phyloP scores from a whole-genome alignment of 2,797 vertebrate species.

The Otolemur crassicaudatus region DNA sequence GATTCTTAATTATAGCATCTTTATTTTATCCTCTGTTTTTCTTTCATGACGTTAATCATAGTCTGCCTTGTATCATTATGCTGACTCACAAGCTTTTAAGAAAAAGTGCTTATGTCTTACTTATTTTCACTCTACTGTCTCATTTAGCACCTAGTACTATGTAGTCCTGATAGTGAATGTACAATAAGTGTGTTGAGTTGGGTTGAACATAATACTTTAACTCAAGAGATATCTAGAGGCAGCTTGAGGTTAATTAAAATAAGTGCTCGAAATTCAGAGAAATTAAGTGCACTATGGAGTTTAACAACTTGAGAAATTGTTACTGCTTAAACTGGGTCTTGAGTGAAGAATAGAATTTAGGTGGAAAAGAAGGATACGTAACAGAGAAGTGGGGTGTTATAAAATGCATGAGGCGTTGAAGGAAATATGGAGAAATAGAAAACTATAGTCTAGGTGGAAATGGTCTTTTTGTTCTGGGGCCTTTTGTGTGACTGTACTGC shows the following conservation, averaged over 20 bases:
- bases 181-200: conserved; percentile 48
- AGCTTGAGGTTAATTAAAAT: conserved; percentile 70
- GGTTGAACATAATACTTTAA: conserved; percentile 56
- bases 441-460: background rate
- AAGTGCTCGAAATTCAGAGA: conserved; percentile 50
- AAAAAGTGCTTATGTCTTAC: background rate
- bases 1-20: background rate
- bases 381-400: background rate
- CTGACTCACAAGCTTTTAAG: background rate
- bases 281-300: conserved; percentile 1
- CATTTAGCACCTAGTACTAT: background rate
- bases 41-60: background rate
- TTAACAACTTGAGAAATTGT: conserved; percentile 56
- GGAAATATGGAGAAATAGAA: background rate
- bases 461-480: background rate
- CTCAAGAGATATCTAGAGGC: conserved; percentile 13
- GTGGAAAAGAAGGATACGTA: background rate
- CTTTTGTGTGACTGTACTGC: background rate
- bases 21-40: conserved; percentile 9
- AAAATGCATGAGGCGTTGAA: background rate
- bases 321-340: conserved; percentile 12
- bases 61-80: background rate
- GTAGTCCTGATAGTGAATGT: conserved; percentile 19
- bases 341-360: background rate
- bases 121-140: background rate